These are phyloP conservation scores for Cryptocheilus praepositus DNA, from an alignment of 2,888 invertebrate genomes.

Conservation along the genomic window DNA sequence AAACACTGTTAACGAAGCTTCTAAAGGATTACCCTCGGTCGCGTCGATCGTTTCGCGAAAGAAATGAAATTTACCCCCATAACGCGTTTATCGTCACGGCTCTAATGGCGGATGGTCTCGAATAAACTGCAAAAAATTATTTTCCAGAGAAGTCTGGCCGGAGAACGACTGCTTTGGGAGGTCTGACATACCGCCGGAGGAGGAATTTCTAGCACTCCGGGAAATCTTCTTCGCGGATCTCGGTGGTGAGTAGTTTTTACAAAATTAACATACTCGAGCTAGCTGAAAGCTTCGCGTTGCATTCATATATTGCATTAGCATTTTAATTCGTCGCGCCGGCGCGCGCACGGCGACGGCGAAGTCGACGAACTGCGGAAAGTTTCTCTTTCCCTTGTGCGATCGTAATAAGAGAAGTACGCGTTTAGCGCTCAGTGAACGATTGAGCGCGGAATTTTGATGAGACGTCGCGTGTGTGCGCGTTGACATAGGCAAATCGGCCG, in stretches of 20 bases:
- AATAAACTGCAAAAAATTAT: constrained; percentile 27
- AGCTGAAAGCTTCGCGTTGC: constrained; percentile 4
- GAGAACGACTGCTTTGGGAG: constrained; percentile 93
- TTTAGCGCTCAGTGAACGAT: background rate
- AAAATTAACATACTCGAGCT: constrained; percentile 17
- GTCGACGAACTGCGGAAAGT: background rate
- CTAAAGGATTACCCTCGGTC: too few species aligned
- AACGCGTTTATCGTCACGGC: background rate
- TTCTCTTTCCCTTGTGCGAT: background rate
- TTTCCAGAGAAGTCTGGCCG: constrained; percentile 93
- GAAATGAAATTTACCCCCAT: background rate
- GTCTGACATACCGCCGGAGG: constrained; percentile 84
- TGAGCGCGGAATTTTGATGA: background rate
- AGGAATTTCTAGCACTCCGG: constrained; percentile 89
- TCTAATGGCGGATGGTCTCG: background rate
- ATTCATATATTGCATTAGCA: constrained; percentile 22
- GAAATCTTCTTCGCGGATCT: constrained; percentile 92
- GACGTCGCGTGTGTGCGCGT: background rate
- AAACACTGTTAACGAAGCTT: too few species aligned
- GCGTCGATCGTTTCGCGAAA: too few species aligned
- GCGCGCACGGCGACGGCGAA: background rate
- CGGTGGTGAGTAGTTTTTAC: constrained; percentile 76
- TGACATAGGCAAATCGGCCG: too few species aligned
- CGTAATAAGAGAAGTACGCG: background rate
- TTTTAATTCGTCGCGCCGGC: constrained; percentile 19